Percentiles rank a stretch among this genome's conserved stretches.
These are phyloP conservation scores for Eupeodes luniger DNA, from an alignment of 2,888 invertebrate species.

Conservation along the genomic window DNA sequence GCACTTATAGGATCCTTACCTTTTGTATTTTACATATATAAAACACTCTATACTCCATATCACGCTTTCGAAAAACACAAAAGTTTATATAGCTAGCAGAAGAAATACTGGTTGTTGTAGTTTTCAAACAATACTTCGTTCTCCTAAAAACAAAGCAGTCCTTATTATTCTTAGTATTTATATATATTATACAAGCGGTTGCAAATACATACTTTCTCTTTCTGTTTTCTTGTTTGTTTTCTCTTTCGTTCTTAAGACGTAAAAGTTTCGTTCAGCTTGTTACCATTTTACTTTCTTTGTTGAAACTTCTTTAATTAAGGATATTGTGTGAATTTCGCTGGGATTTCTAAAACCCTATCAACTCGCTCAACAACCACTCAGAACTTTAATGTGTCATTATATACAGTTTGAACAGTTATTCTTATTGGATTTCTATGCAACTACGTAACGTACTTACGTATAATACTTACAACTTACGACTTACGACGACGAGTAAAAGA, in stretches of 20 bases:
- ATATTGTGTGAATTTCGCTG: conserved; percentile 70
- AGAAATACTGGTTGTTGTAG: background rate
- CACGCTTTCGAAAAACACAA: background rate
- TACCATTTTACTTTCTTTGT: conserved; percentile 60
- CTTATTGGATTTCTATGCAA: conserved; percentile 34
- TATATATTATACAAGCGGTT: conserved; percentile 3
- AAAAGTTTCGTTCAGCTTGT: conserved; percentile 63
- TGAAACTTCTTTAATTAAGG: conserved; percentile 75
- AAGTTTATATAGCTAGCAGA: background rate
- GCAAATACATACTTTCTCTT: background rate
- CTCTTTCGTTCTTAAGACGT: conserved; percentile 8
- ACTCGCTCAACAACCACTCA: conserved; percentile 74
- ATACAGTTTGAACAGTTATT: conserved; percentile 70
- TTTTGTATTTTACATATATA: background rate
- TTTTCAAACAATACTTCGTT: background rate
- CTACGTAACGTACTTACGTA: background rate
- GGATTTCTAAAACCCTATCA: conserved; percentile 69
- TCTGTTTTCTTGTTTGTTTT: no score
- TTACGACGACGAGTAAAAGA: background rate
- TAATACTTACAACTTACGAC: background rate
- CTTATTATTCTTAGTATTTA: conserved; percentile 21
- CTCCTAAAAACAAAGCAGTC: background rate
- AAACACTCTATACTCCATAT: no score
- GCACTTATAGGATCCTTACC: background rate
- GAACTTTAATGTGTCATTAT: conserved; percentile 74